phyloP scores from a whole-genome alignment of 2,888 invertebrate species.

The Eudasyphora cyanicolor region DNA sequence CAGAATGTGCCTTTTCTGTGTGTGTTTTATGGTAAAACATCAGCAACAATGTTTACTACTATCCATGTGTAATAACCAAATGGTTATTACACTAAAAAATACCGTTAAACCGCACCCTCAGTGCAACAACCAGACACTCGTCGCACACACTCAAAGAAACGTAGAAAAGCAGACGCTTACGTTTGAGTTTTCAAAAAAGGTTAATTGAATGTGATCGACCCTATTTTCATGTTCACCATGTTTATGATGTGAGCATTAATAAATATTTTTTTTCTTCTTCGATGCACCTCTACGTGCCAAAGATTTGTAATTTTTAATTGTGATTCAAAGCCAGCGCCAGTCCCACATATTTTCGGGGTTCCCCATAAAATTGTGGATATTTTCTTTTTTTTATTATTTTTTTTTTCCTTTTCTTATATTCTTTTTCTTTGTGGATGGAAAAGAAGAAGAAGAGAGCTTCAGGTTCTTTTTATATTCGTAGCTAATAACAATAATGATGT shows the following conservation, averaged over 20 bases:
- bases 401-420: neutral
- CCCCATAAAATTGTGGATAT: neutral
- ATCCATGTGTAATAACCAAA: no score
- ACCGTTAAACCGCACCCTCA: neutral
- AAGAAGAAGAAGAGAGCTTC: no score
- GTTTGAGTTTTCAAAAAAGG: neutral
- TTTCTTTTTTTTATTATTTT: neutral
- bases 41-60: no score
- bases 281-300: conserved; percentile 6
- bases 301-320: conserved; percentile 33
- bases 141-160: no score
- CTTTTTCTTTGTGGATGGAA: neutral
- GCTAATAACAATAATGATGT: conserved; percentile 32
- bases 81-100: neutral
- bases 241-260: neutral
- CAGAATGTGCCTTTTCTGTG: no score
- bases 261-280: neutral
- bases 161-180: neutral
- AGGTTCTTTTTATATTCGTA: neutral
- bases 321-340: neutral
- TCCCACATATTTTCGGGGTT: conserved; percentile 14
- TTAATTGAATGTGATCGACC: conserved; percentile 31
- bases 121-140: neutral
- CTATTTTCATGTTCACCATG: neutral
- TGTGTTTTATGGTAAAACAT: no score